These are phyloP conservation scores for Pycnomerus fuliginosus DNA, from an alignment of 2,888 invertebrate species.

Conservation along the genomic window DNA sequence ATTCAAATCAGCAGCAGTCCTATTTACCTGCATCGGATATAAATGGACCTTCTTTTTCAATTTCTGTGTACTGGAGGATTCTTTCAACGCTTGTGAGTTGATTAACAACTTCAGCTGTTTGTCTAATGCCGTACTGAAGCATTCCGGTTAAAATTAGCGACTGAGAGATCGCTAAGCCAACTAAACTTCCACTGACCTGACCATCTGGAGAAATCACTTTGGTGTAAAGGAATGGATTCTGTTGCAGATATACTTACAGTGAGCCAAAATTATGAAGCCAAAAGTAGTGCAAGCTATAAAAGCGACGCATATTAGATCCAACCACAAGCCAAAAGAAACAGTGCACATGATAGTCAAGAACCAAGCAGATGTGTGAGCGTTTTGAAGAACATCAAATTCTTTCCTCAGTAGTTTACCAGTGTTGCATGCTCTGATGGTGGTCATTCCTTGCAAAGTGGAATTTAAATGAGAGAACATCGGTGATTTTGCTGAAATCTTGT, in stretches of 20 bases:
- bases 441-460: conserved; percentile 77
- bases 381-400: conserved; percentile 69
- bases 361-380: conserved; percentile 62
- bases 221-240: not conserved
- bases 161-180: conserved; percentile 69
- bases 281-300: conserved; percentile 61
- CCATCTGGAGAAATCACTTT: conserved; percentile 6
- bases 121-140: conserved; percentile 76
- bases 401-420: conserved; percentile 67
- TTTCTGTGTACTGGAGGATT: conserved; percentile 69
- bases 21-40: conserved; percentile 2
- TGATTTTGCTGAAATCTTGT: conserved; percentile 63
- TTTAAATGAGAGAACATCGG: conserved; percentile 88
- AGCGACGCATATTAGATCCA: conserved; percentile 59
- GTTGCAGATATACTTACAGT: conserved; percentile 7
- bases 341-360: conserved; percentile 59
- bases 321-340: conserved; percentile 63
- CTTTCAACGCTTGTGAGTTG: conserved; percentile 78
- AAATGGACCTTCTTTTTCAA: conserved; percentile 61
- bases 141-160: conserved; percentile 71
- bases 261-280: conserved; percentile 57
- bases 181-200: conserved; percentile 51
- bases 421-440: conserved; percentile 79
- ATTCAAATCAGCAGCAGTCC: too few species aligned
- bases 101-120: conserved; percentile 70